A percentile compares a stretch with the other conserved stretches of the same genome.
These are phyloP conservation scores for Cybosia mesomella DNA, from an alignment of 2,888 invertebrate species.

Conservation along the genomic window DNA sequence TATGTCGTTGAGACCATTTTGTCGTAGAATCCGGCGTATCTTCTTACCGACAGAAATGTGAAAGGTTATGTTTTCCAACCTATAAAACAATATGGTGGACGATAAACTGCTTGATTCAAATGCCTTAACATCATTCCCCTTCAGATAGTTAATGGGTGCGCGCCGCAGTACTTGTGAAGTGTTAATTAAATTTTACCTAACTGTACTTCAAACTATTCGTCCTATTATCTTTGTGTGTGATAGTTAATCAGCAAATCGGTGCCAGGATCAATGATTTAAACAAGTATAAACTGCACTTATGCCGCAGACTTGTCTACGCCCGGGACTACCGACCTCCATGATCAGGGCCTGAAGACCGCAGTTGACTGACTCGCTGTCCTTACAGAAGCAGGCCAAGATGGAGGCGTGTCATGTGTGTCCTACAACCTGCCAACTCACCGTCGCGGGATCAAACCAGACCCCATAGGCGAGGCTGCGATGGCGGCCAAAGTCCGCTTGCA, in stretches of 20 bases:
- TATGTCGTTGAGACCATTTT: neutral
- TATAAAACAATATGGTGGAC: neutral
- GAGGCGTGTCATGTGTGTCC: too few species aligned
- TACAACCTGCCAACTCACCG: too few species aligned
- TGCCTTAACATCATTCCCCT: neutral
- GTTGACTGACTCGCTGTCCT: too few species aligned
- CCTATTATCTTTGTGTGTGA: neutral
- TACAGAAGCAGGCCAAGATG: too few species aligned
- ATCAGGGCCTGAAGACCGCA: too few species aligned
- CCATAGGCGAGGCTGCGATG: too few species aligned
- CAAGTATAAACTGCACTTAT: neutral
- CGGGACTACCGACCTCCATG: too few species aligned
- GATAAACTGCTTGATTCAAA: neutral
- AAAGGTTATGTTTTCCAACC: neutral
- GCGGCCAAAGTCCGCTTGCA: too few species aligned
- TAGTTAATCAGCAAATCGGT: neutral
- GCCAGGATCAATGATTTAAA: neutral
- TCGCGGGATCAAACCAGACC: too few species aligned
- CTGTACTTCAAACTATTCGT: neutral
- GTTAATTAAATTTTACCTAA: neutral
- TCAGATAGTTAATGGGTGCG: neutral
- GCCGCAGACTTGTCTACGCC: too few species aligned
- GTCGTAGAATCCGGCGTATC: neutral
- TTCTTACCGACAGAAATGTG: neutral
- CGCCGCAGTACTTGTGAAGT: neutral